A percentile compares a stretch with the other conserved stretches of the same genome.
These are phyloP conservation scores for Trachythela sp. DNA, from an alignment of 64 coral and sea anemone genomes.

Conservation along the genomic window DNA sequence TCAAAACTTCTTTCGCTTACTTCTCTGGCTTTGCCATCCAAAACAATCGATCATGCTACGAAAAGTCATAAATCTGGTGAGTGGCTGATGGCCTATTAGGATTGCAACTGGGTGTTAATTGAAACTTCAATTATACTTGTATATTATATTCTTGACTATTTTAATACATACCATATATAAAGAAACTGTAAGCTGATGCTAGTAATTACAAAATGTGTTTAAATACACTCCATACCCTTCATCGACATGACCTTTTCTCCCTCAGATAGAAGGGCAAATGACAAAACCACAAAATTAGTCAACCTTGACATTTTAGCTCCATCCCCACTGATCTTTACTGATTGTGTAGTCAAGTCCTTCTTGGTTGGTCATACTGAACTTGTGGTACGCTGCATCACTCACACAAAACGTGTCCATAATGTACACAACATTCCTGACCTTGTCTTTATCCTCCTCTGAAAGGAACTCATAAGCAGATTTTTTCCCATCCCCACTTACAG, in stretches of 20 bases:
- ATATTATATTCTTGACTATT: too few relatives aligned
- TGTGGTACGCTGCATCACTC: neutral
- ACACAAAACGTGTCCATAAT: conserved; percentile 11
- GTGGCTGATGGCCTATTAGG: too few relatives aligned
- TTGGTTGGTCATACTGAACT: neutral
- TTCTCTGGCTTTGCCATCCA: too few relatives aligned
- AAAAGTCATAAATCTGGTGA: too few relatives aligned
- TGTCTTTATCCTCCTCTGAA: neutral
- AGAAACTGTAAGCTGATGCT: neutral
- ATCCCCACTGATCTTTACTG: conserved; percentile 53
- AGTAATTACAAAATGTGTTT: neutral
- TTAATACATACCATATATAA: neutral
- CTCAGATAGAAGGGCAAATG: conserved; percentile 16
- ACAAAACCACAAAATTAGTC: conserved; percentile 30
- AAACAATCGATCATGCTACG: too few relatives aligned
- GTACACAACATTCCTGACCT: neutral
- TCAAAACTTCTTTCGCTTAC: too few relatives aligned
- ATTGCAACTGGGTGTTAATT: conserved; percentile 38
- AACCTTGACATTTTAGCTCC: conserved; percentile 50
- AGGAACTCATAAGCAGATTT: neutral
- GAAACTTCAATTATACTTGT: too few relatives aligned
- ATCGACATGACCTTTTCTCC: conserved; percentile 35
- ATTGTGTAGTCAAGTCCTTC: neutral
- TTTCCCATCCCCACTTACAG: neutral
- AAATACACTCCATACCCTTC: neutral